Conservation (phyloP, 2,113 vertebrate genomes). For the Corvus cornix region DNA sequence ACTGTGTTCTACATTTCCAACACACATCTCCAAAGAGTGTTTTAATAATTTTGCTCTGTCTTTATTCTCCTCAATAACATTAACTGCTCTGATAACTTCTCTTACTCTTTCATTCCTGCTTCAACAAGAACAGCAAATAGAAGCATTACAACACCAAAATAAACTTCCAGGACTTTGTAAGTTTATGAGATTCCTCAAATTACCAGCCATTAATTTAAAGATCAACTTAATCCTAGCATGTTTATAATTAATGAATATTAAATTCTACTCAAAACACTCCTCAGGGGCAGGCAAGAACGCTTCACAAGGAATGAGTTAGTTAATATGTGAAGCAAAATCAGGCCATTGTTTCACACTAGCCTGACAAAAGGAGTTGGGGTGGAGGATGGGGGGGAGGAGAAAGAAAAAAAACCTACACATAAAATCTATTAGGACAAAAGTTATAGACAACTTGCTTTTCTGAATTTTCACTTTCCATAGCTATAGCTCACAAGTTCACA, state of each 20-base stretch:
- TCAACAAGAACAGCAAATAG: neutral
- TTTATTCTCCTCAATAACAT: constrained; percentile 10
- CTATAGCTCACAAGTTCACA: neutral
- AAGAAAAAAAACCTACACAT: fast-evolving
- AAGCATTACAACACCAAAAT: neutral
- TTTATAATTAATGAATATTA: neutral
- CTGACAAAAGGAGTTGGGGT: neutral
- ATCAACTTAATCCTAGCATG: neutral
- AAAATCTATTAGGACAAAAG: neutral
- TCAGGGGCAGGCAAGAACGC: neutral
- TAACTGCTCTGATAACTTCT: neutral
- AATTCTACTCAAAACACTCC: neutral
- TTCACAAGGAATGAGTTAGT: neutral
- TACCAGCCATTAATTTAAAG: neutral
- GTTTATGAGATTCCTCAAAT: neutral
- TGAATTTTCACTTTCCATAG: neutral
- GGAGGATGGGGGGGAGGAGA: fast-evolving
- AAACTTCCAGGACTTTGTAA: neutral
- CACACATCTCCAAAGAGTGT: neutral
- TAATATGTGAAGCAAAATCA: neutral
- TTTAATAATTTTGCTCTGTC: constrained; percentile 1
- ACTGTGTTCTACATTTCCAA: constrained; percentile 17
- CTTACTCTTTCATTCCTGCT: neutral
- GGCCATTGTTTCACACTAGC: neutral
- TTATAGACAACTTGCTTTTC: neutral